Base-by-base conservation (phyloP, 2,797 vertebrate genomes). In the Chlorospingus semifuscus region DNA sequence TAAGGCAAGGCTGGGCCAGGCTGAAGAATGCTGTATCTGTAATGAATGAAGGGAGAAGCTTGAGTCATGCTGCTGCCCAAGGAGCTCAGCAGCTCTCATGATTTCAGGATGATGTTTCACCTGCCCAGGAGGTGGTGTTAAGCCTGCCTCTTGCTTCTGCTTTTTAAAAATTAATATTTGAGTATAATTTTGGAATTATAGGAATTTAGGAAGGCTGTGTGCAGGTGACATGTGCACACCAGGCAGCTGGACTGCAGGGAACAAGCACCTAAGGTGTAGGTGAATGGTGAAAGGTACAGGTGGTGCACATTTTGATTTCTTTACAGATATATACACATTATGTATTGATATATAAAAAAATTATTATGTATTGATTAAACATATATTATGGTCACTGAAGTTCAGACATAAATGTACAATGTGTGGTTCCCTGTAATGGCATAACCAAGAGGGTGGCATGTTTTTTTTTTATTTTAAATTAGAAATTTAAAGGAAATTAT, bases 1-100 rank as follows among this genome's bases (percentile, higher is more conserved):
- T 61, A 95, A 91, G 81, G 89, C 90, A 64, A 89, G 93, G 85
- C 70, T 8, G 15, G 82, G 61, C 78, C 49, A 30, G 90, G 55
- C 66, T 64, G 55, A 83, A 65, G 66, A 87, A 95, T 36, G 74
- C 72, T 4, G 17, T 89, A 21, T 77, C 63, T 80, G 66, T 2
- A 5, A 17, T 87, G 83, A 93, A 82, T 83, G 90, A 82, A 80
- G 1, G 8, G 47, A 69, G 82, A 63, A 61, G 16, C 53, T 60
- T 0, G 7, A 81, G 72, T 78, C 34, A 9, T 8, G 32, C 27
- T 89, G 42, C 61, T 59, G 19, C 55, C 37, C 2, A 1, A 12
- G 20, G 57, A 83, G 44, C 76, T 68, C 34, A 69, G 46, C 78
- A 47, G 36, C 1, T 7, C 30, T 49, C 1, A 6, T 14, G 53